Evolutionary conservation across 1,140 invertebrate species (phyloP), one percentile per base, ranked within the genome.

Genomic region (Drosophila prosaltans): DNA sequence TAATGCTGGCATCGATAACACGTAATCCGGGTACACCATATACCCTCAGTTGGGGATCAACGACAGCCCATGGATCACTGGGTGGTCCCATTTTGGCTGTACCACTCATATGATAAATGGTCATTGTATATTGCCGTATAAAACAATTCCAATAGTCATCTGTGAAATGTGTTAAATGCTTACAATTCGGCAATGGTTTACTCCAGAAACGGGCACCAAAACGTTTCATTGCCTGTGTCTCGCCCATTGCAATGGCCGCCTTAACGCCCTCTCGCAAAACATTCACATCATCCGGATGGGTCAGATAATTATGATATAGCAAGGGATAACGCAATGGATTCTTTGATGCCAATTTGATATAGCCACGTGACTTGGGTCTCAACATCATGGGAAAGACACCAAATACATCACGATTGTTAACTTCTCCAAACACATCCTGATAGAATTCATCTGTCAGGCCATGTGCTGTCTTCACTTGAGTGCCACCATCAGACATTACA

Each of bases 321-420:
- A 97, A 91, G 0, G 98, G 98, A 92, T 97, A 96, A 3, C 97
- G 94, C 4, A 96, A 92, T 0, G 98, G 97, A 93, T 99, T 95
- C 39, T 95, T 96, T 0, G 95, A 95, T 21, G 93, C 93, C 0
- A 98, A 90, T 77, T 95, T 95, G 1, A 98, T 94, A 69, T 94
- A 94, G 1, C 97, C 97, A n/a, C 94, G 92, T 45, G 97, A 97
- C 81, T 97, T 96, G 0, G 97, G 97, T 0, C 97, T 93, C 54
- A 98, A 86, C 93, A 97, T 96, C 96, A 97, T 97, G 0, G 97
- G 97, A 72, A 97, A 97, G 1, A 97, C 94, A 1, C 96, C 96
- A 70, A 96, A 97, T 0, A 96, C 94, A 73, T 97, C 96, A 32
- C 93, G 94, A 74, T 95, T 95, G 57, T 94, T 95, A 1, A 97